phyloP scores from a whole-genome alignment of 2,113 vertebrate genomes.

The Scopus umbretta region DNA sequence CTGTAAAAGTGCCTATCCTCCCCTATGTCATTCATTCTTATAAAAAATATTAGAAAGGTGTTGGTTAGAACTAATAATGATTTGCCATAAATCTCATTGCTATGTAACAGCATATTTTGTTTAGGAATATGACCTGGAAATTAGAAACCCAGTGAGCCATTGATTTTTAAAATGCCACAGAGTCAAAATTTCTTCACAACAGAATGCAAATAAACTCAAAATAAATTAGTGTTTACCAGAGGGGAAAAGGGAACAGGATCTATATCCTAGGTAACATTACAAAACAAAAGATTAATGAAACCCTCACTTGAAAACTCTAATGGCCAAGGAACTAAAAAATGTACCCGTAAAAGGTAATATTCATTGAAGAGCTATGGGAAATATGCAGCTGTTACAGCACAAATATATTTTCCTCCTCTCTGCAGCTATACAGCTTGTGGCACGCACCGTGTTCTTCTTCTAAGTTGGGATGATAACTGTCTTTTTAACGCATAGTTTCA shows the following conservation, averaged over 20 bases:
- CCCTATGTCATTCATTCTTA: background rate
- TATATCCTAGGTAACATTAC: background rate
- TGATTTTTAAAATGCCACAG: background rate
- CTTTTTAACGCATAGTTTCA: background rate
- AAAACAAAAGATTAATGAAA: conserved; percentile 31
- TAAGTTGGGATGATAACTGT: background rate
- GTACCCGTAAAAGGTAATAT: background rate
- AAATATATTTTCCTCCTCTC: background rate
- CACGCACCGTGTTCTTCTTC: fast-evolving
- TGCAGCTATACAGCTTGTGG: background rate
- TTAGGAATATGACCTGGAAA: conserved; percentile 27
- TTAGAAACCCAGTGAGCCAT: conserved; percentile 16
- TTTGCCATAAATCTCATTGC: background rate
- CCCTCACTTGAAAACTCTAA: background rate
- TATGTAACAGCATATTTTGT: background rate
- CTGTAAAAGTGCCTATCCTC: background rate
- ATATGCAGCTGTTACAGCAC: background rate
- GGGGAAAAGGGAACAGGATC: conserved; percentile 19
- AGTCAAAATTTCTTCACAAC: background rate
- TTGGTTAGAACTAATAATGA: background rate
- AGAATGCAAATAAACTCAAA: conserved; percentile 30
- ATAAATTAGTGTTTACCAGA: conserved; percentile 30
- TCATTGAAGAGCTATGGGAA: background rate
- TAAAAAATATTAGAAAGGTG: background rate
- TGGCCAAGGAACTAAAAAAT: background rate